Evolutionary conservation across 2,888 invertebrate species (phyloP).

Genomic region (Aphelenchoides bicaudatus): DNA sequence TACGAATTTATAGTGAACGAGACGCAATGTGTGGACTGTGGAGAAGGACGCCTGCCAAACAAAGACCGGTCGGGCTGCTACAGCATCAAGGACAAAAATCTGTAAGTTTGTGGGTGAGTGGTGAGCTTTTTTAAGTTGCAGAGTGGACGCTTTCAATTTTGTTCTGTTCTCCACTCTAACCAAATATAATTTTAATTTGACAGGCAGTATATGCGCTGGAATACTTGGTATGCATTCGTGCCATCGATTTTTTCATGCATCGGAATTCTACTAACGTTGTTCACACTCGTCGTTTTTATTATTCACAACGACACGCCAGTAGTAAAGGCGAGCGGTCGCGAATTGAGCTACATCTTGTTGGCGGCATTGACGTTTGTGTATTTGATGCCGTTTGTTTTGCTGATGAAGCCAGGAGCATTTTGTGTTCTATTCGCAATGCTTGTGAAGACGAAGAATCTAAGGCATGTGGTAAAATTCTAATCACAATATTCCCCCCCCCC

Average conservation of each 20-base stretch:
- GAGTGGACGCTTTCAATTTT: conserved; percentile 27
- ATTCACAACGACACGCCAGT: conserved; percentile 69
- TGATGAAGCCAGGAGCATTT: conserved; percentile 11
- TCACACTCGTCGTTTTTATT: conserved; percentile 67
- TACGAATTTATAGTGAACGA: conserved; percentile 55
- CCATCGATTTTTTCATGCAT: conserved; percentile 67
- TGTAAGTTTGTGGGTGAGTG: no score
- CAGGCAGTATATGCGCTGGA: conserved; percentile 68
- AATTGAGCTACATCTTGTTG: conserved; percentile 68
- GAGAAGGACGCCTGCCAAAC: conserved; percentile 50
- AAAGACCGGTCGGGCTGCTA: conserved; percentile 47
- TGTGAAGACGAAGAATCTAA: conserved; percentile 75
- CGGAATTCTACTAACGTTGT: conserved; percentile 67
- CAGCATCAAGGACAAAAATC: conserved; percentile 36
- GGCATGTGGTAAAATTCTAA: no score
- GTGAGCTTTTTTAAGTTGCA: neutral
- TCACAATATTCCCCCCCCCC: no score
- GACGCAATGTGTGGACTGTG: conserved; percentile 55
- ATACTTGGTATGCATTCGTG: conserved; percentile 70
- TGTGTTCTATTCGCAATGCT: conserved; percentile 69
- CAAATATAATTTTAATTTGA: no score
- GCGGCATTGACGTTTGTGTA: conserved; percentile 72
- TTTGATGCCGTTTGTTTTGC: conserved; percentile 69
- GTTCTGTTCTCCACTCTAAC: no score
- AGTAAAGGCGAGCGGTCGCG: conserved; percentile 75